Conservation (phyloP, 37 sponge, comb jelly and placozoan genomes). For the Halisarca cf. caerulea region DNA sequence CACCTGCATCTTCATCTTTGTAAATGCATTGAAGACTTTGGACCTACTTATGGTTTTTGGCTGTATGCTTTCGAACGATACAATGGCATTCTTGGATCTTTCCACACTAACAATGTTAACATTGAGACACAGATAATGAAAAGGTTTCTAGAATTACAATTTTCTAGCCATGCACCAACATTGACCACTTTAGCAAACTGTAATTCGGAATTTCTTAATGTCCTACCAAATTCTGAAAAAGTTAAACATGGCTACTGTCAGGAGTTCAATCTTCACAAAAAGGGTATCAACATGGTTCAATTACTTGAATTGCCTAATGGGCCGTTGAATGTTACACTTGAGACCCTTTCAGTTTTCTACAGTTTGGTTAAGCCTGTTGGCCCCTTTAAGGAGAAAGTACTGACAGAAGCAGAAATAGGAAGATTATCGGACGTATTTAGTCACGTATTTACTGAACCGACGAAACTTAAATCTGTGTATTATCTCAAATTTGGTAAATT, state of each 20-base stretch:
- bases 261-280: not conserved
- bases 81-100: conserved; percentile 21
- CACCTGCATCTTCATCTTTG: conserved; percentile 59
- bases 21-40: conserved; percentile 35
- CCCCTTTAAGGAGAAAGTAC: not conserved
- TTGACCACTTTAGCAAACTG: not conserved
- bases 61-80: conserved; percentile 20
- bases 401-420: not conserved
- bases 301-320: not conserved
- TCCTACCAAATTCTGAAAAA: not conserved
- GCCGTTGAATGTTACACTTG: not conserved
- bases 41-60: conserved; percentile 25
- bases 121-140: conserved; percentile 7
- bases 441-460: not conserved
- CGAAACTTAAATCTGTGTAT: not conserved
- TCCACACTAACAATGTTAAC: conserved; percentile 8
- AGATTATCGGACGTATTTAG: not conserved
- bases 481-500: not conserved
- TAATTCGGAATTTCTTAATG: not conserved
- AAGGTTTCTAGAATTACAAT: not conserved
- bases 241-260: not conserved
- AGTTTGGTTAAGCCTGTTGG: conserved; percentile 3
- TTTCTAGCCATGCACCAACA: not conserved
- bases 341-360: not conserved
- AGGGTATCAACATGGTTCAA: not conserved